Evolutionary conservation across 53 echinoderm and acorn worm species (phyloP).

Genomic region (Pentamera pediparva): DNA sequence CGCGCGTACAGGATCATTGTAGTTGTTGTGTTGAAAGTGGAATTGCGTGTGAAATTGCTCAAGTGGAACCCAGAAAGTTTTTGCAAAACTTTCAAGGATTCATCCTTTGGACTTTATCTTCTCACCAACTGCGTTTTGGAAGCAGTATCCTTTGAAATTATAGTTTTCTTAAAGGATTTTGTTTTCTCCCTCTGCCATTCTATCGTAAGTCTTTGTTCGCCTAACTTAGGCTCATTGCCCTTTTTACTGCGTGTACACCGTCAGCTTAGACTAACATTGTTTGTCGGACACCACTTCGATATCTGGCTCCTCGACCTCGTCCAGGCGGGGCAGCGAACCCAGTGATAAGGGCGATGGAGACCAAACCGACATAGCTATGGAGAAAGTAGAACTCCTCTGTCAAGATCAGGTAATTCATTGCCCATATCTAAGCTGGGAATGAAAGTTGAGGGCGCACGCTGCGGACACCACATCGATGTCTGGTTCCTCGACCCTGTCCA

Average conservation of each 20-base stretch:
- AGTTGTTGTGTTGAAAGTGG: too few relatives aligned
- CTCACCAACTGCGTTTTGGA: too few relatives aligned
- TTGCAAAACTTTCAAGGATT: too few relatives aligned
- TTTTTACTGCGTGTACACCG: slow-evolving; percentile 55
- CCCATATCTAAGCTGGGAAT: too few relatives aligned
- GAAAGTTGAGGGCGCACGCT: too few relatives aligned
- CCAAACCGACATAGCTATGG: slow-evolving; percentile 67
- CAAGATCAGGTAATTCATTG: slow-evolving; percentile 80
- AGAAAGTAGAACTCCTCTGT: slow-evolving; percentile 95
- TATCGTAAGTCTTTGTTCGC: background rate
- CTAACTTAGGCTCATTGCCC: background rate
- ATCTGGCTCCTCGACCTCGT: slow-evolving; percentile 41
- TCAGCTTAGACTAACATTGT: too few relatives aligned
- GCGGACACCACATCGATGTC: slow-evolving; percentile 33
- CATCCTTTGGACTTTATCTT: too few relatives aligned
- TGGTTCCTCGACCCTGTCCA: slow-evolving; percentile 46
- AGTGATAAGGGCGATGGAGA: slow-evolving; percentile 61
- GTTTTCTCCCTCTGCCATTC: background rate
- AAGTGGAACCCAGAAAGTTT: background rate
- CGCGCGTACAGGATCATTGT: background rate
- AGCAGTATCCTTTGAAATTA: too few relatives aligned
- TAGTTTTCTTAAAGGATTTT: too few relatives aligned
- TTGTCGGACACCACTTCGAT: slow-evolving; percentile 42
- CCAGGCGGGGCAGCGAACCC: slow-evolving; percentile 36
- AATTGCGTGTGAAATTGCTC: too few relatives aligned